Conservation (phyloP, 2,113 vertebrate genomes). For the Amblyopsis rosae region DNA sequence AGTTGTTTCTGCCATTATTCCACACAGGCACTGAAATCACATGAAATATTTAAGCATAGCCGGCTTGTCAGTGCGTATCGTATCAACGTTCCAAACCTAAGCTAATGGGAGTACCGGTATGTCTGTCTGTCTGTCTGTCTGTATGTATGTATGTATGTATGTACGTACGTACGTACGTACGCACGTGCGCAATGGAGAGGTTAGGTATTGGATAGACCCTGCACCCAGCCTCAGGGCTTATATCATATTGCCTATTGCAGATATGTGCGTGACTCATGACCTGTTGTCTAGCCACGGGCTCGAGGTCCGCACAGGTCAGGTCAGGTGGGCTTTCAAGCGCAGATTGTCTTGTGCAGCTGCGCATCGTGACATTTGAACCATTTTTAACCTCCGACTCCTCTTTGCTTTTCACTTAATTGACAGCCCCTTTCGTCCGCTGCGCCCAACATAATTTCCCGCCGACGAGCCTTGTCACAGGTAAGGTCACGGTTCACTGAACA, state of each 20-base stretch:
- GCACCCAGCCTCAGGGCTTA: slow-evolving; percentile 45
- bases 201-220: slow-evolving; percentile 55
- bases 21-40: slow-evolving; percentile 12
- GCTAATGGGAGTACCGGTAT: not conserved
- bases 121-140: slow-evolving; percentile 4
- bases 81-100: not conserved
- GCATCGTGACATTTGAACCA: slow-evolving; percentile 60
- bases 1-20: slow-evolving; percentile 14
- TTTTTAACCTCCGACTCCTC: slow-evolving; percentile 33
- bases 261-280: slow-evolving; percentile 65
- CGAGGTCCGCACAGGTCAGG: slow-evolving; percentile 39
- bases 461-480: slow-evolving; percentile 1
- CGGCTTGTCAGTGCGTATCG: not conserved
- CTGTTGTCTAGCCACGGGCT: slow-evolving; percentile 61
- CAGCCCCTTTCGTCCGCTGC: slow-evolving; percentile 18
- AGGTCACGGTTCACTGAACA: slow-evolving; percentile 6
- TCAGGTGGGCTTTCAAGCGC: slow-evolving; percentile 61
- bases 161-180: not conserved
- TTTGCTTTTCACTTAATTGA: slow-evolving; percentile 39
- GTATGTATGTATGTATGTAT: slow-evolving; percentile 4
- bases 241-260: slow-evolving; percentile 49
- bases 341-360: slow-evolving; percentile 32
- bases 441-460: not conserved
- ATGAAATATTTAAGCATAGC: slow-evolving; percentile 3
- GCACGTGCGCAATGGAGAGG: slow-evolving; percentile 37